Base-by-base conservation (phyloP, 2,888 invertebrate species). In the Macaria liturata region DNA sequence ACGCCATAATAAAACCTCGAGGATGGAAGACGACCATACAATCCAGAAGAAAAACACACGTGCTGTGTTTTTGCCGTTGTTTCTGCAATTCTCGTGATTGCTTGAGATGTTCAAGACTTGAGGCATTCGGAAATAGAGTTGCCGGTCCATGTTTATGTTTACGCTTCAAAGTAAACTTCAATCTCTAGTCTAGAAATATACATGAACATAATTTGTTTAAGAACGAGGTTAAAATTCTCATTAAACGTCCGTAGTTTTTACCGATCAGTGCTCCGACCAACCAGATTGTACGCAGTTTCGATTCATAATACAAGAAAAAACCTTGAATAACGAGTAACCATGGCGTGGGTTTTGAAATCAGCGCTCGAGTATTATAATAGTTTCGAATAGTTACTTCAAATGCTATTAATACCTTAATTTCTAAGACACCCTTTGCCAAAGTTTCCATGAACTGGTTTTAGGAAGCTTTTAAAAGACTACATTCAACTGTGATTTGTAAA, bases 271-370 rank as follows among this genome's bases (percentile, higher is more conserved):
- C 42, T 5, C 42, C 8, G 6, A 42, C n/a, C 42, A n/a, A 4
- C 42, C 42, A 70, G 78, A 80, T 80, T 75, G 72, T 74, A 76
- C 65, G 62, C 58, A 68, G 64, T 68, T 67, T 63, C 59, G 61
- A 70, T 70, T 69, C 67, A 66, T 66, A 69, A 68, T 42, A 8
- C 4, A 77, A 66, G 51, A 71, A 79, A 77, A 79, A 78, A 58
- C 70, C 75, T 78, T 78, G 76, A 75, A 75, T 78, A 79, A 75
- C 72, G 68, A 71, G 75, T 70, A 71, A 71, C 69, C 64, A 40
- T 59, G 68, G 78, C 78, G 83, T 83, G 81, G 81, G 84, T 75
- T 81, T 78, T 49, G 57, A 74, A 78, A 79, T 79, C 72, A 71
- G 73, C 74, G 70, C 70, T 73, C 70, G 70, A 71, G 69, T 67